Conservation (phyloP, 1,140 invertebrate genomes). For the Drosophila virilis region DNA sequence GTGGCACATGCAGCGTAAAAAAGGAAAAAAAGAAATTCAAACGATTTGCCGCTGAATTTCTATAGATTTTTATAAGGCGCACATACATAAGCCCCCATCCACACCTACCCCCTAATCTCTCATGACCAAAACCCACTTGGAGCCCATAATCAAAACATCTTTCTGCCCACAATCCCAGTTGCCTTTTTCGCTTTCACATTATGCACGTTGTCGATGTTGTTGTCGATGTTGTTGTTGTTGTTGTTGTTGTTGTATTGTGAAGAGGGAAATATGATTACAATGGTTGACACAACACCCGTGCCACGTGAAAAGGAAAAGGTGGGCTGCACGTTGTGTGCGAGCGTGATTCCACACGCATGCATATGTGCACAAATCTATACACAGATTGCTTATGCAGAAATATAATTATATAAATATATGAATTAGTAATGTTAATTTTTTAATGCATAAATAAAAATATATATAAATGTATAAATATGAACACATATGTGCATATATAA, state of each 20-base stretch:
- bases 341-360: not conserved
- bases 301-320: conserved; percentile 51
- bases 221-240: conserved; percentile 25
- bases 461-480: not conserved
- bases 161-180: conserved; percentile 41
- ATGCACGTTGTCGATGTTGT: not conserved
- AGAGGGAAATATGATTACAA: conserved; percentile 70
- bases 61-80: conserved; percentile 35
- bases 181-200: conserved; percentile 49
- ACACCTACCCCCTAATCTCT: not conserved
- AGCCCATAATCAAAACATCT: conserved; percentile 43
- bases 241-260: conserved; percentile 41
- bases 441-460: not conserved
- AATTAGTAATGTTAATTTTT: not conserved
- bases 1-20: not conserved
- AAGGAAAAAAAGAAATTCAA: conserved; percentile 24
- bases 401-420: no score
- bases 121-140: conserved; percentile 1
- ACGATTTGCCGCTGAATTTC: conserved; percentile 40
- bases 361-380: no score
- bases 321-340: not conserved
- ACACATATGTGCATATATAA: not conserved
- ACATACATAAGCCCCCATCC: not conserved
- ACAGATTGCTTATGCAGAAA: no score
- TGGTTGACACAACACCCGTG: conserved; percentile 63